Conservation (phyloP, 2,113 vertebrate genomes). For the Lathamus discolor region DNA sequence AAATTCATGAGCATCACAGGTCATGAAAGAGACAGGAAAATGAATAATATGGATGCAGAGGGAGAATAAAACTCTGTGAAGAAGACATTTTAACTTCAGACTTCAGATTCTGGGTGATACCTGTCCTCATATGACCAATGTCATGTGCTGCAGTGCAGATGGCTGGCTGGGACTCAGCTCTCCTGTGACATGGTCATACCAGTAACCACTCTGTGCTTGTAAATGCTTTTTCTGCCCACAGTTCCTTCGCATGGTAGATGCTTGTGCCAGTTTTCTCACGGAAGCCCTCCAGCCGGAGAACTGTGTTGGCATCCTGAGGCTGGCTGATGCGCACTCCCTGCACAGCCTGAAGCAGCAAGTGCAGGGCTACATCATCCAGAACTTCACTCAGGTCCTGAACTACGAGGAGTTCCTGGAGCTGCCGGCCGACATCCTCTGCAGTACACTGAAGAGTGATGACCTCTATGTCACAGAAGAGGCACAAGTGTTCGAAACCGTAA, state of each 20-base stretch:
- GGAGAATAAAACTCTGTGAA: not conserved
- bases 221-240: constrained; percentile 37
- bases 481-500: constrained; percentile 88
- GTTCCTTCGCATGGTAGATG: constrained; percentile 93
- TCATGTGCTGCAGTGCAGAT: not conserved
- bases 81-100: not conserved
- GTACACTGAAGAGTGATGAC: constrained; percentile 85
- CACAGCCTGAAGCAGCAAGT: constrained; percentile 79
- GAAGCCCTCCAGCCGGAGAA: constrained; percentile 90
- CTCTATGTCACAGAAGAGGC: constrained; percentile 88
- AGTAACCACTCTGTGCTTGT: not conserved
- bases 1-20: not conserved
- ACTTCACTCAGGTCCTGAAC: constrained; percentile 86
- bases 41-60: not conserved
- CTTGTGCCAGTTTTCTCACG: constrained; percentile 86
- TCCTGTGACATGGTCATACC: not conserved
- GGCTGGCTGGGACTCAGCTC: not conserved
- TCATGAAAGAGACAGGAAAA: not conserved
- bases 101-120: not conserved
- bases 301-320: constrained; percentile 88
- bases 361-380: constrained; percentile 86
- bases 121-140: not conserved
- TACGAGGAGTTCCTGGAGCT: constrained; percentile 89
- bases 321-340: constrained; percentile 88
- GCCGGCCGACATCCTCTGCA: constrained; percentile 79